phyloP scores from a whole-genome alignment of 2,888 invertebrate genomes.

The Caenorhabditis sp. region DNA sequence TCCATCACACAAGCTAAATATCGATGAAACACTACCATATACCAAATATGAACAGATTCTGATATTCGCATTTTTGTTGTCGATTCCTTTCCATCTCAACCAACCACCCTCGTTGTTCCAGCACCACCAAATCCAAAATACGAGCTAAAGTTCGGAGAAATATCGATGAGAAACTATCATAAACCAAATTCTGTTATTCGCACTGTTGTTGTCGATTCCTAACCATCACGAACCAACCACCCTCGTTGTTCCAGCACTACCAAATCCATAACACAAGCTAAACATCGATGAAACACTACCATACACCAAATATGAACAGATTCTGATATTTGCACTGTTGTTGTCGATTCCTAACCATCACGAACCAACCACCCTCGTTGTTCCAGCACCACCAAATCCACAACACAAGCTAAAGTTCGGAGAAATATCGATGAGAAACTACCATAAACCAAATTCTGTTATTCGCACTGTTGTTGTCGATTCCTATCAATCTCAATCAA shows the following conservation, averaged over 20 bases:
- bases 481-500: slow-evolving; percentile 7
- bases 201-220: slow-evolving; percentile 1
- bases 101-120: background rate
- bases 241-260: background rate
- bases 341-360: slow-evolving; percentile 5
- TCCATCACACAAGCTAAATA: too few species aligned
- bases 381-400: slow-evolving; percentile 1
- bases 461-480: background rate
- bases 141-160: background rate
- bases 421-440: background rate
- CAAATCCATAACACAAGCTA: slow-evolving; percentile 4
- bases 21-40: too few species aligned
- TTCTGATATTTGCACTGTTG: background rate
- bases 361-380: slow-evolving; percentile 8
- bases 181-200: background rate
- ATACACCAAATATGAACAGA: background rate
- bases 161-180: background rate
- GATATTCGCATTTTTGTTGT: background rate
- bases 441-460: background rate
- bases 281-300: background rate
- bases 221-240: slow-evolving; percentile 7
- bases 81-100: background rate
- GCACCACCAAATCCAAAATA: slow-evolving; percentile 1
- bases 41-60: too few species aligned
- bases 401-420: background rate